Evolutionary conservation across 2,888 invertebrate species (phyloP).

Genomic region (Scotopteryx bipunctaria): DNA sequence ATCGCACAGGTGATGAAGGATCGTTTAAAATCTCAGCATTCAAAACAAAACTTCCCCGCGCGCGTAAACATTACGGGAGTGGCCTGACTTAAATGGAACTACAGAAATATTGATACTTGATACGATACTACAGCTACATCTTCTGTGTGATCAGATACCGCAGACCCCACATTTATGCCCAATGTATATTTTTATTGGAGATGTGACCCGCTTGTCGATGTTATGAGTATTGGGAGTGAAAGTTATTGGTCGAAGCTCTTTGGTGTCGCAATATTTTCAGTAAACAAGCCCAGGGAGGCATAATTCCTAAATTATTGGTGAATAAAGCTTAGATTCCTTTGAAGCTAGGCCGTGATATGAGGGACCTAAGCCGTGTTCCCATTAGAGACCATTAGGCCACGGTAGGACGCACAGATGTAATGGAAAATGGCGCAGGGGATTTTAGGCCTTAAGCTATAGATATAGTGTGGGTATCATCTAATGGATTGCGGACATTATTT

Average conservation of each 20-base stretch:
- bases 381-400: no score
- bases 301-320: neutral
- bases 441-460: no score
- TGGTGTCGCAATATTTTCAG: neutral
- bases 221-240: constrained; percentile 18
- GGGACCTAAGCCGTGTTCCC: neutral
- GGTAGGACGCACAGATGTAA: no score
- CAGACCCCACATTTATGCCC: constrained; percentile 26
- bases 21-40: no score
- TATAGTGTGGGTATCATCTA: neutral
- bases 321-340: neutral
- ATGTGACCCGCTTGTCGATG: constrained; percentile 31
- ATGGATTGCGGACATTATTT: neutral
- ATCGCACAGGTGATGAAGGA: no score
- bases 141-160: constrained; percentile 45
- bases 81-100: neutral
- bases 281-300: constrained; percentile 2
- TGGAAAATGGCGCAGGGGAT: no score
- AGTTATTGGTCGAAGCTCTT: constrained; percentile 3
- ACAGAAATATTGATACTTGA: neutral
- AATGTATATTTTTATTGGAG: constrained; percentile 36
- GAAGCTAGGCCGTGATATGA: neutral
- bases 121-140: constrained; percentile 11
- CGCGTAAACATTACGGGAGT: no score
- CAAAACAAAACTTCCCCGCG: no score